These are phyloP conservation scores for Tauraco hartlaubi DNA, from an alignment of 2,797 vertebrate species.

Conservation along the genomic window DNA sequence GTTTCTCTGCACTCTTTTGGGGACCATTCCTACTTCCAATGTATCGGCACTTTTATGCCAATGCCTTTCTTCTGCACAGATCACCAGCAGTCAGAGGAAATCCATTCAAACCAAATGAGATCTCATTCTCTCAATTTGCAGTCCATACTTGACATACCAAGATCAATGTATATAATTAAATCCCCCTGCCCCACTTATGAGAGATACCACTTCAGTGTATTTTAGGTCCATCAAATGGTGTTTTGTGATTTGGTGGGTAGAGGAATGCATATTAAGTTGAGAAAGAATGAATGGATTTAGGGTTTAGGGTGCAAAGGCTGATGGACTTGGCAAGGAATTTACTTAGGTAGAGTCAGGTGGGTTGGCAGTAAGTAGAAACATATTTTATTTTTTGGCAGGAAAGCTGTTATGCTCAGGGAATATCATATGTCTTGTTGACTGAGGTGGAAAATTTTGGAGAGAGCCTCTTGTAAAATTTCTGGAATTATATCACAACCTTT, in stretches of 20 bases:
- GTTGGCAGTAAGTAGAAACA: slow-evolving; percentile 41
- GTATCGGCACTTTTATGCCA: not conserved
- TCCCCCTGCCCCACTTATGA: not conserved
- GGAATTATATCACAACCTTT: slow-evolving; percentile 36
- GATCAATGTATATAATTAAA: not conserved
- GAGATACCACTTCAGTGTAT: not conserved
- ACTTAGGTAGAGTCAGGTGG: slow-evolving; percentile 28
- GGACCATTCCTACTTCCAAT: not conserved
- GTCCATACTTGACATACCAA: not conserved
- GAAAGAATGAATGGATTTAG: not conserved
- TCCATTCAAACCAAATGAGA: not conserved
- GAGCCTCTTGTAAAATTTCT: slow-evolving; percentile 44
- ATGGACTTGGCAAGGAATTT: slow-evolving; percentile 28
- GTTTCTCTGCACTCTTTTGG: not conserved
- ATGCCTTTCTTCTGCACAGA: not conserved
- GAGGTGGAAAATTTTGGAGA: slow-evolving; percentile 56
- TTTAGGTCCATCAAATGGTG: not conserved
- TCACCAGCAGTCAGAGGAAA: not conserved
- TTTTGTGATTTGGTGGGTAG: not conserved
- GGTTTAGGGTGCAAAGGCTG: slow-evolving; percentile 10
- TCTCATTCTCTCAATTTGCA: not conserved
- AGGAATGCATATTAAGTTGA: not conserved
- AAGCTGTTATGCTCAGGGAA: slow-evolving; percentile 32
- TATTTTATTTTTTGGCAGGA: slow-evolving; percentile 61
- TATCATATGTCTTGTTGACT: slow-evolving; percentile 54